A percentile compares a stretch with the other conserved stretches of the same genome.
These are phyloP conservation scores for Leptobrachium ailaonicum DNA, from an alignment of 2,113 vertebrate species.

Conservation along the genomic window DNA sequence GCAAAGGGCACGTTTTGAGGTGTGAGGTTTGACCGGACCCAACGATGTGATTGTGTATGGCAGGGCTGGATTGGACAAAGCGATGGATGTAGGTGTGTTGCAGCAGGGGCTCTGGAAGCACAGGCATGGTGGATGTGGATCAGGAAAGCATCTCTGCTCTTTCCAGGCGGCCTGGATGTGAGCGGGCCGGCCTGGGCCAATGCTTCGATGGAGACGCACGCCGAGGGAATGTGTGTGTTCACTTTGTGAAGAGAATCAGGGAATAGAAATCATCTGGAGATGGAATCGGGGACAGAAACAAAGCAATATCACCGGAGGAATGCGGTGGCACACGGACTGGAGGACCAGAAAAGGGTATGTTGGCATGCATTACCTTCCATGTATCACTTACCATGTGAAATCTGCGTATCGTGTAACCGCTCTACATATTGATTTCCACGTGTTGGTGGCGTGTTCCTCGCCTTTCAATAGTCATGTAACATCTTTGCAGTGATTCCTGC, in stretches of 20 bases:
- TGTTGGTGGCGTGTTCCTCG: too few relatives aligned
- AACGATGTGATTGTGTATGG: conserved; percentile 62
- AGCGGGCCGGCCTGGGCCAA: background rate
- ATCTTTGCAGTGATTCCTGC: too few relatives aligned
- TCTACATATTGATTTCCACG: too few relatives aligned
- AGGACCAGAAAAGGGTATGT: conserved; percentile 97
- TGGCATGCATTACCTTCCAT: background rate
- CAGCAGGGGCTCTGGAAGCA: conserved; percentile 60
- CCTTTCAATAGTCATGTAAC: too few relatives aligned
- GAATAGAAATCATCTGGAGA: conserved; percentile 69
- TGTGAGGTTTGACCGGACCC: conserved; percentile 71
- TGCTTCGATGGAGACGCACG: background rate
- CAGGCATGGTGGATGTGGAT: conserved; percentile 43
- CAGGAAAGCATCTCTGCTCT: background rate
- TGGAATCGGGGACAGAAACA: conserved; percentile 85
- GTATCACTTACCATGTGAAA: too few relatives aligned
- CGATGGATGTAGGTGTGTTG: conserved; percentile 61
- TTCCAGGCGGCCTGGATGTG: background rate
- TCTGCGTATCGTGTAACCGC: too few relatives aligned
- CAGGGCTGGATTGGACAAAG: conserved; percentile 66
- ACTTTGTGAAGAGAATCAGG: conserved; percentile 57
- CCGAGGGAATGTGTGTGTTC: conserved; percentile 51
- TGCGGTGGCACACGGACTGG: conserved; percentile 85
- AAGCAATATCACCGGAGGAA: conserved; percentile 85
- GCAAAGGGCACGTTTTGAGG: conserved; percentile 75